A percentile compares a stretch with the other conserved stretches of the same genome.
phyloP scores from a whole-genome alignment of 1,140 invertebrate genomes.

The Brachionus koreanus region DNA sequence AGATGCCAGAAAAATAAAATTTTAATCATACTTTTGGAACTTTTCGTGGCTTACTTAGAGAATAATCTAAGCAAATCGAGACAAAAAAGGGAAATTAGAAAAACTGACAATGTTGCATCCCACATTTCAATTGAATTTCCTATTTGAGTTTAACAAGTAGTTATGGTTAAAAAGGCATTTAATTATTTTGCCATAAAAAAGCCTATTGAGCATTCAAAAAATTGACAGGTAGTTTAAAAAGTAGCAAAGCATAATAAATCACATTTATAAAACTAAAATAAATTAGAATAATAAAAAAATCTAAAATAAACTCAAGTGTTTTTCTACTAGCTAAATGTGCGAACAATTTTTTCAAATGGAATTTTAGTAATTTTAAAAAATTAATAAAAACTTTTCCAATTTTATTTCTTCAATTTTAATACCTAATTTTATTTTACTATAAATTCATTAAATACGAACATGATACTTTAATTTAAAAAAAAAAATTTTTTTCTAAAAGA shows the following conservation, averaged over 20 bases:
- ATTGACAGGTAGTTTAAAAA: conserved; percentile 2
- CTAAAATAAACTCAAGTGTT: not conserved
- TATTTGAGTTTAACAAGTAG: not conserved
- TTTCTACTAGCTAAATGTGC: not conserved
- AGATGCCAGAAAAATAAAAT: not conserved
- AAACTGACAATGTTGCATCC: not conserved
- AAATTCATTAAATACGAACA: too few species aligned
- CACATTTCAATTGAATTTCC: not conserved
- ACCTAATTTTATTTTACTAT: too few species aligned
- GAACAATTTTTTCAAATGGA: not conserved
- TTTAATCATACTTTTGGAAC: not conserved
- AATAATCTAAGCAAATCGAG: not conserved
- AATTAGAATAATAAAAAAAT: not conserved
- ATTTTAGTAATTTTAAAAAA: not conserved
- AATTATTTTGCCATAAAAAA: not conserved
- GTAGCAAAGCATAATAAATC: not conserved
- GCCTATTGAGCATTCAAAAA: not conserved
- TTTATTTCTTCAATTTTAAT: too few species aligned
- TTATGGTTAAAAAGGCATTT: not conserved
- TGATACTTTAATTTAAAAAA: too few species aligned
- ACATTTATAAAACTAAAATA: not conserved
- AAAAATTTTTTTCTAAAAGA: too few species aligned
- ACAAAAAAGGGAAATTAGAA: not conserved
- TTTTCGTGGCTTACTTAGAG: not conserved
- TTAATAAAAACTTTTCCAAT: not conserved